These are phyloP conservation scores for Muscicapa adusta DNA, from an alignment of 2,113 vertebrate species.

Conservation along the genomic window DNA sequence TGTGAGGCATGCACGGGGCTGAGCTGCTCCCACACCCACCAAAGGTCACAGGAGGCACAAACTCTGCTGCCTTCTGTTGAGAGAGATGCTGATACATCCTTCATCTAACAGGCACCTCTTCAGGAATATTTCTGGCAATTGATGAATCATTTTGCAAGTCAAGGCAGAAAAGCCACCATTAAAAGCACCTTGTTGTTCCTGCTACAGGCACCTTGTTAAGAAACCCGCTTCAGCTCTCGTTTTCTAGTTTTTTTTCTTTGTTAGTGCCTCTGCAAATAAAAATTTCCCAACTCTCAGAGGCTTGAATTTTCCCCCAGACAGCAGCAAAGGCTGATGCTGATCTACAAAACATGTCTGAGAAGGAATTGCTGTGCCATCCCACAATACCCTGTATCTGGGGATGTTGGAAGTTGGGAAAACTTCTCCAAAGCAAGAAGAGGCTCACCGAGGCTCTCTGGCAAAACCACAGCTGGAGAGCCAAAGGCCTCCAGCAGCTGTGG, in stretches of 20 bases:
- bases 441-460: background rate
- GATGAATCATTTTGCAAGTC: background rate
- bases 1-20: background rate
- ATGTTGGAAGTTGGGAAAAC: accelerated
- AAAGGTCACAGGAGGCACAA: background rate
- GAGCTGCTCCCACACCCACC: background rate
- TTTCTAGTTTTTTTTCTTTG: background rate
- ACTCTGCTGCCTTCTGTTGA: background rate
- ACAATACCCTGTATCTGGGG: accelerated
- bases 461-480: background rate
- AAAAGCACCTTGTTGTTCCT: background rate
- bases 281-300: background rate
- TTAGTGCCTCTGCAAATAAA: background rate
- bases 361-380: background rate
- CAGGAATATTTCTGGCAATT: background rate
- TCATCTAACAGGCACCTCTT: background rate
- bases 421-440: background rate
- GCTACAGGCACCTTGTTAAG: background rate
- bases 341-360: background rate
- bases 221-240: background rate
- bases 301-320: background rate
- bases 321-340: background rate
- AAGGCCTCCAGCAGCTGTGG: background rate
- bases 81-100: background rate
- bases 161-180: background rate